phyloP scores from a whole-genome alignment of 2,888 invertebrate genomes.

The Sinelater perroti region DNA sequence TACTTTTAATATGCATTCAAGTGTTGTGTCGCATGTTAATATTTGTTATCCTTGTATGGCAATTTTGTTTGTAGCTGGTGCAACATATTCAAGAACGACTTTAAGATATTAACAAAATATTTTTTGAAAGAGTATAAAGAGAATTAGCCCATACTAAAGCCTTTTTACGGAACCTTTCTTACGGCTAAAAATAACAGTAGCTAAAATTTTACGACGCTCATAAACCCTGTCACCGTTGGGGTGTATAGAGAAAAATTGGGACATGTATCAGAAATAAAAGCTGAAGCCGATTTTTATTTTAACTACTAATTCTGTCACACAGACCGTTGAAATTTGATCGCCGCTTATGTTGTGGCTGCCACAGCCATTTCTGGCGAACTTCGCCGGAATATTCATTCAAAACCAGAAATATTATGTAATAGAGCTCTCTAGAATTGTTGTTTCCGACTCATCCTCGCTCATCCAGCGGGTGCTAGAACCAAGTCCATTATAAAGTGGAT shows the following conservation, averaged over 20 bases:
- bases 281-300: background rate
- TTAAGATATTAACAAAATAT: too few species aligned
- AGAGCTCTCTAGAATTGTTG: background rate
- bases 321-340: too few species aligned
- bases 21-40: too few species aligned
- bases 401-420: too few species aligned
- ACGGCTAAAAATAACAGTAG: slow-evolving; percentile 8
- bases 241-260: slow-evolving; percentile 3
- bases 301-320: too few species aligned
- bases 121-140: too few species aligned
- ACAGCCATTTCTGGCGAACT: background rate
- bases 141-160: slow-evolving; percentile 7
- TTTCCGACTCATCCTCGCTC: background rate
- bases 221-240: slow-evolving; percentile 1
- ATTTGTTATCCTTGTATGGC: too few species aligned
- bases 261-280: background rate
- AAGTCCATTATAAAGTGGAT: slow-evolving; percentile 14
- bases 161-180: slow-evolving; percentile 7
- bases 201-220: slow-evolving; percentile 10
- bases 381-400: background rate
- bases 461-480: slow-evolving; percentile 1
- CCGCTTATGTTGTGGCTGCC: background rate
- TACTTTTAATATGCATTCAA: too few species aligned
- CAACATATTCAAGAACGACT: too few species aligned
- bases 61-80: too few species aligned